Percentiles rank a stretch among this genome's conserved stretches.
phyloP scores from a whole-genome alignment of 2,888 invertebrate species.

The Drosophila antonietae region DNA sequence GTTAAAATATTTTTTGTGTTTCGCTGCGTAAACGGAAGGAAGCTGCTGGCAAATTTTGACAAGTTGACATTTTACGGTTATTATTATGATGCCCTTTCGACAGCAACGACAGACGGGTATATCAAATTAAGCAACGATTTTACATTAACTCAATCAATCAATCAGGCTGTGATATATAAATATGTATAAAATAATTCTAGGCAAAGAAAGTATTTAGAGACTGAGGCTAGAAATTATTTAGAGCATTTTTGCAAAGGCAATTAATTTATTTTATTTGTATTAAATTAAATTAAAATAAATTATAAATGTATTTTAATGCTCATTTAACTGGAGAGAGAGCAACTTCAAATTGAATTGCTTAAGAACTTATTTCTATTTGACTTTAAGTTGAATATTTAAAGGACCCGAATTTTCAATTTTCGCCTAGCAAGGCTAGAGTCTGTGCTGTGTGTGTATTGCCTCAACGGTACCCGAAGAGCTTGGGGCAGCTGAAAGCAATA shows the following conservation, averaged over 20 bases:
- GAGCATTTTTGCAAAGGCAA: neutral
- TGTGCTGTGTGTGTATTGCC: constrained; percentile 16
- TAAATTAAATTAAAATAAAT: neutral
- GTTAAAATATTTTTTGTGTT: constrained; percentile 56
- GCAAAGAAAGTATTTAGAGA: neutral
- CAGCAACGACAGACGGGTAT: neutral
- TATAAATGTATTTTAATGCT: neutral
- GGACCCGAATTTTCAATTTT: constrained; percentile 15
- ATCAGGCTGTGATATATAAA: neutral
- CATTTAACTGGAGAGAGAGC: neutral
- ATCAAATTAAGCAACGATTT: neutral
- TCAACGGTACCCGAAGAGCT: neutral
- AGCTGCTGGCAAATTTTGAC: constrained; percentile 69
- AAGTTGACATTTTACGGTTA: constrained; percentile 69
- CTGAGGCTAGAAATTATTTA: neutral
- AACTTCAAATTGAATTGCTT: neutral
- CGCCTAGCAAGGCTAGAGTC: constrained; percentile 21
- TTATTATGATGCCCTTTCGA: constrained; percentile 44
- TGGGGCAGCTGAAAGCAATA: constrained; percentile 46
- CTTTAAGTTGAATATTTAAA: constrained; percentile 5
- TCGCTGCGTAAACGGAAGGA: constrained; percentile 59
- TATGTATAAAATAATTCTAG: too few species aligned
- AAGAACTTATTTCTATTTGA: neutral
- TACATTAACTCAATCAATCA: neutral
- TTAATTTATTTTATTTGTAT: neutral